Conservation (phyloP, 2,113 vertebrate species). For the Python bivittatus region DNA sequence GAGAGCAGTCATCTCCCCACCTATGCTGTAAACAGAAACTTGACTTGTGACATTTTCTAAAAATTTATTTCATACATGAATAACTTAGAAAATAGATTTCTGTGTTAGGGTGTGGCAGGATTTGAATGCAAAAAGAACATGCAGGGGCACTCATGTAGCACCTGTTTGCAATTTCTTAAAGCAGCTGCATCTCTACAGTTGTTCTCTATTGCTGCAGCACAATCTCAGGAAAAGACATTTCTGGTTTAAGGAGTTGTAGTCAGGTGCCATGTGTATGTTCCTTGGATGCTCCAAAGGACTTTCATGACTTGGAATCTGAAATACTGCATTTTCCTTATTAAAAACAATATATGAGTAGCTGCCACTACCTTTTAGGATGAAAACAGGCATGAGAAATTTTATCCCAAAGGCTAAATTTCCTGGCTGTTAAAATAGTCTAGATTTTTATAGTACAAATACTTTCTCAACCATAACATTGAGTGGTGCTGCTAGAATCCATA, state of each 20-base stretch:
- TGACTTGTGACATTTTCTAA: not conserved
- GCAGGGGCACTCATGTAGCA: not conserved
- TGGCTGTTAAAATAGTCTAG: not conserved
- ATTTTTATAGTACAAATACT: not conserved
- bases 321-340: not conserved
- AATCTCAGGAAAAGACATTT: not conserved
- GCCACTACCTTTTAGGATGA: not conserved
- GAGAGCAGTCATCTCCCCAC: not conserved
- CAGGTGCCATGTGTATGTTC: not conserved
- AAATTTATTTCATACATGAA: not conserved
- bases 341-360: not conserved
- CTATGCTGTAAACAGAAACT: not conserved
- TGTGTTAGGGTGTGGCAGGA: not conserved
- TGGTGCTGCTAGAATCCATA: not conserved
- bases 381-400: conserved; percentile 33
- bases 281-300: not conserved
- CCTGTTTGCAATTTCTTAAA: not conserved
- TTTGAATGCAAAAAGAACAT: not conserved
- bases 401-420: conserved; percentile 6
- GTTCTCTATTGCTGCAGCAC: not conserved
- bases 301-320: not conserved
- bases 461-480: not conserved
- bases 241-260: not conserved
- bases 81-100: not conserved
- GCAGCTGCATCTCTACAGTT: not conserved